Evolutionary conservation across 2,797 vertebrate genomes (phyloP), one percentile per base, ranked within the genome.

Genomic region (Galagoides demidoff): DNA sequence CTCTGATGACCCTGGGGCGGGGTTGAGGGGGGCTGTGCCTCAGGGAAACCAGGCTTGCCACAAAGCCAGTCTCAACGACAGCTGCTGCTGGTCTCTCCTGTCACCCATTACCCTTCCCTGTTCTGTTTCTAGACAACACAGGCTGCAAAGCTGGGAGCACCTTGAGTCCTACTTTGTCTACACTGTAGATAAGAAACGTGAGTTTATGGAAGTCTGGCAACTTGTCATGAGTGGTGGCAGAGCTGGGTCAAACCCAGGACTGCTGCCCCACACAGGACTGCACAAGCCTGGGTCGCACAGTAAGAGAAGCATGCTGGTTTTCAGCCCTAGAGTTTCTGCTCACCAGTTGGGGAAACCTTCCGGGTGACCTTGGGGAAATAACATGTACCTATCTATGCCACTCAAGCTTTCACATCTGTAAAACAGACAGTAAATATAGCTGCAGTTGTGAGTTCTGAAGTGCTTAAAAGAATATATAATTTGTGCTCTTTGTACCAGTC

Each of bases 91-190:
- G 52, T 37, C 12, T 68, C 27, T 52, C 49, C 55, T 57, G 29
- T 39, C 64, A 90, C 7, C 29, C 37, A 45, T 27, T 11, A 0
- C 73, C 66, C 45, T 87, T 71, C 31, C 76, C 63, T 27, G 4
- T 90, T 89, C 70, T 45, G 31, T 78, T 93, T 88, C 39, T 63
- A 79, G 83, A 85, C 92, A 89, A 71, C 37, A 45, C 14, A 59
- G 82, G 10, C 23, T 55, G 20, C 49, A 17, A 5, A 71, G n/a
- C 61, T 74, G 29, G 39, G 22, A 61, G 29, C 7, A 39, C 16
- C 37, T 49, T 55, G 31, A 89, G 55, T 20, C 71, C 81, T 25
- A 37, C 76, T 70, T 55, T 89, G 16, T 68, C 39, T 66, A 66
- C 31, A 23, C 79, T 90, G 31, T 55, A 73, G 31, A 77, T 29